Evolutionary conservation across 2,888 invertebrate genomes (phyloP).

Genomic region (Philereme transversata): DNA sequence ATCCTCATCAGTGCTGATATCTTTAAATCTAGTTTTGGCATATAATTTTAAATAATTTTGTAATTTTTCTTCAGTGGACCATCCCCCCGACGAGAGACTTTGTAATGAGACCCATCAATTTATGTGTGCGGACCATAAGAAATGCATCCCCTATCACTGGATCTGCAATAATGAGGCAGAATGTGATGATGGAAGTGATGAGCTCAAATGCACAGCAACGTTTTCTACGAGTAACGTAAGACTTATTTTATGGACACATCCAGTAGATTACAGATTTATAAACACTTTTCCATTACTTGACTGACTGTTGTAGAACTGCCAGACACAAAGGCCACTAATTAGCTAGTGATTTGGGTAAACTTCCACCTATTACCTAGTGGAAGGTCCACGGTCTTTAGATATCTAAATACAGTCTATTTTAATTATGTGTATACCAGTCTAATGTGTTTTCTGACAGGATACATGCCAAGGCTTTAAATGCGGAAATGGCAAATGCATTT

Average conservation of each 20-base stretch:
- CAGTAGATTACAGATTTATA: too few relatives aligned
- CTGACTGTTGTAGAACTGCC: too few relatives aligned
- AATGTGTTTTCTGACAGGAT: slow-evolving; percentile 17
- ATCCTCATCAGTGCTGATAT: too few relatives aligned
- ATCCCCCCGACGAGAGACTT: slow-evolving; percentile 45
- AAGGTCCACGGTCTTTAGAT: too few relatives aligned
- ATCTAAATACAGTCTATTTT: too few relatives aligned
- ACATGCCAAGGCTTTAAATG: slow-evolving; percentile 85
- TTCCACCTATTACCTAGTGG: too few relatives aligned
- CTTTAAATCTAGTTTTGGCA: too few relatives aligned
- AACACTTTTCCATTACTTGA: too few relatives aligned
- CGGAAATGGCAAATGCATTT: slow-evolving; percentile 86
- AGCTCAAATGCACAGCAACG: slow-evolving; percentile 63
- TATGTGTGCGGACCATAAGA: slow-evolving; percentile 81
- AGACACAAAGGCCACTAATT: too few relatives aligned
- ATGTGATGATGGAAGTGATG: slow-evolving; percentile 88
- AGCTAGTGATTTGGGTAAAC: too few relatives aligned
- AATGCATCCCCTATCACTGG: slow-evolving; percentile 88
- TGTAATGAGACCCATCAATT: slow-evolving; percentile 79
- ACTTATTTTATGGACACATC: background rate
- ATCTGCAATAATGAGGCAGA: slow-evolving; percentile 88
- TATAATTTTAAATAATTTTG: too few relatives aligned
- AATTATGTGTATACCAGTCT: too few relatives aligned
- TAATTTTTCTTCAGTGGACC: slow-evolving; percentile 44
- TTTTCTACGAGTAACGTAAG: slow-evolving; percentile 47